Conservation (phyloP, 2,797 vertebrate genomes). For the Acanthornis magna region DNA sequence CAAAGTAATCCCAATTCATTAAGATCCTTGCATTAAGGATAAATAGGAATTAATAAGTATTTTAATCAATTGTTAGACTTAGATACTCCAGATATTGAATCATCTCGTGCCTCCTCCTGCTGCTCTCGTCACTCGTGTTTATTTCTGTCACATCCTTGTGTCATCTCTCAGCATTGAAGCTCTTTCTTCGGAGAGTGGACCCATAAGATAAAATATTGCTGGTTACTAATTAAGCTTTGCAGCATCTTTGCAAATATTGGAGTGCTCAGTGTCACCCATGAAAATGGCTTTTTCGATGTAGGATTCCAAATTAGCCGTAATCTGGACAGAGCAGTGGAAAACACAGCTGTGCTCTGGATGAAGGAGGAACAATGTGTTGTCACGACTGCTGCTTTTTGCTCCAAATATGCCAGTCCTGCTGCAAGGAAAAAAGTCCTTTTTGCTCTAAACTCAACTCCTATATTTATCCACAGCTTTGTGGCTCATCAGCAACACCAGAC, state of each 20-base stretch:
- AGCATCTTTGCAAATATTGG: conserved; percentile 15
- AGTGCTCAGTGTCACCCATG: background rate
- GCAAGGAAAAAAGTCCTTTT: background rate
- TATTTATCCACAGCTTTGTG: background rate
- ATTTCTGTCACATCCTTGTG: background rate
- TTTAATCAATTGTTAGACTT: background rate
- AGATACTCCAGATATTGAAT: background rate
- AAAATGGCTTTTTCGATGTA: background rate
- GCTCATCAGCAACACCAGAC: background rate
- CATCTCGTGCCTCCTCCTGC: background rate
- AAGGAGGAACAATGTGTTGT: background rate
- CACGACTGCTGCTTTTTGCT: conserved; percentile 41
- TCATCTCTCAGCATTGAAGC: background rate
- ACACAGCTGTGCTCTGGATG: conserved; percentile 17
- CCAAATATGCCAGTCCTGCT: conserved; percentile 11
- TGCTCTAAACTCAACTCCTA: background rate
- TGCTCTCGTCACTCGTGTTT: background rate
- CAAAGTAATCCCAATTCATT: background rate
- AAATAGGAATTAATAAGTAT: background rate
- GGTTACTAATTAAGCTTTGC: conserved; percentile 7
- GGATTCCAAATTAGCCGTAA: conserved; percentile 1
- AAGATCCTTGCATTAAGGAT: background rate
- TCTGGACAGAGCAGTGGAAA: conserved; percentile 22
- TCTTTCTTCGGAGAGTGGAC: background rate
- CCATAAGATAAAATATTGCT: background rate